Evolutionary conservation across 2,888 invertebrate genomes (phyloP).

Genomic region (Argyra leucocephala): DNA sequence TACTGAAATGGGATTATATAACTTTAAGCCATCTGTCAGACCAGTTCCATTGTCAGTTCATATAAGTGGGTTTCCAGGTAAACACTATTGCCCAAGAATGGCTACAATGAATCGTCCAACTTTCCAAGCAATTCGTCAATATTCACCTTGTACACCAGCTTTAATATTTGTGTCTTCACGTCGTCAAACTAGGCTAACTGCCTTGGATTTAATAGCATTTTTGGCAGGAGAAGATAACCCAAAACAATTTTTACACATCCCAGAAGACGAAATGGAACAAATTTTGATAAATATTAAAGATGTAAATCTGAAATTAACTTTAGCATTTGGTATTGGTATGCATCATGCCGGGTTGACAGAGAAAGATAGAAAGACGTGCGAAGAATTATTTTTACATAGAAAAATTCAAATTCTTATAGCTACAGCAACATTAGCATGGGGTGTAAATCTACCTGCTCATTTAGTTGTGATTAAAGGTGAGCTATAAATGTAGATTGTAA

Average conservation of each 20-base stretch:
- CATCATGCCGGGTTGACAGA: constrained; percentile 98
- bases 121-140: constrained; percentile 86
- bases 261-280: constrained; percentile 75
- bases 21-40: constrained; percentile 94
- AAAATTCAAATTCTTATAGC: constrained; percentile 95
- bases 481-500: no score
- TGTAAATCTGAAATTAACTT: constrained; percentile 79
- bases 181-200: constrained; percentile 91
- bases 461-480: constrained; percentile 97
- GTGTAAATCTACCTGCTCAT: constrained; percentile 98
- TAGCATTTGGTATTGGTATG: constrained; percentile 95
- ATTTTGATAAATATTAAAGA: constrained; percentile 66
- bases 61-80: constrained; percentile 91
- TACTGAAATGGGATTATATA: constrained; percentile 79
- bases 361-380: constrained; percentile 79
- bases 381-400: constrained; percentile 86
- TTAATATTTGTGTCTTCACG: constrained; percentile 94
- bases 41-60: constrained; percentile 90
- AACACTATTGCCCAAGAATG: constrained; percentile 99
- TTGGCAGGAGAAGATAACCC: constrained; percentile 85
- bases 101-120: constrained; percentile 98
- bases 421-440: constrained; percentile 97
- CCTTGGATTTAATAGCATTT: constrained; percentile 85
- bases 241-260: constrained; percentile 87
- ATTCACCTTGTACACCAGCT: constrained; percentile 83